Evolutionary conservation across 2,113 vertebrate genomes (phyloP), one percentile per base, ranked within the genome.

Genomic region (Cololabis saira): DNA sequence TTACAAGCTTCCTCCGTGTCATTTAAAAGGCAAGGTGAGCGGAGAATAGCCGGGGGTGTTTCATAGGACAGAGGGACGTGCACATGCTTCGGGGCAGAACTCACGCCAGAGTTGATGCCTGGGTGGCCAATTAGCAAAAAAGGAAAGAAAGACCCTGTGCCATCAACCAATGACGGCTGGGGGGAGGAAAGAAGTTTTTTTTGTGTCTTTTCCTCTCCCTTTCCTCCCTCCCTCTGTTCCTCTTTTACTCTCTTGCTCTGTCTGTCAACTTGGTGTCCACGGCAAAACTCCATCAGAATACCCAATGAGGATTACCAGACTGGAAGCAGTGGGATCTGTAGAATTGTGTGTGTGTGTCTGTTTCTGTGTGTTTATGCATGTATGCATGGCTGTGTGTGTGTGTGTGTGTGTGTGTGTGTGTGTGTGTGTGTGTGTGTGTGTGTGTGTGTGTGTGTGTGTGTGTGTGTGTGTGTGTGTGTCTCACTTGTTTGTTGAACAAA

Each of bases 81-180:
- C 86, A 84, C 83, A 63, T 85, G 86, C 87, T 82, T 84, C 58
- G 66, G 78, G 76, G 60, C 71, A 83, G 74, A 86, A 81, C 74
- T 81, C 65, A 81, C 17, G 76, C 82, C 86, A 78, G 74, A 91
- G 84, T 87, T 81, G 89, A 91, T 81, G 86, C 91, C 86, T 94
- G 93, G 92, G 93, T 93, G 91, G 93, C 92, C 93, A 94, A 93
- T 93, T 93, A 94, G 89, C 87, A 83, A 88, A 85, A 82, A 37
- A 37, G 80, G 68, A 82, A 80, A 89, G 75, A 91, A 93, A 85
- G 81, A 80, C 75, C 78, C 71, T 66, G 67, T 87, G 85, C 90
- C 83, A 86, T 89, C 77, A 66, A 84, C 87, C 85, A 83, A 92
- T 90, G 72, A 79, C 37, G 76, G 77, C 67, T 58, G 74, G 67